Conservation (phyloP, 2,113 vertebrate species). For the Girardinichthys multiradiatus region DNA sequence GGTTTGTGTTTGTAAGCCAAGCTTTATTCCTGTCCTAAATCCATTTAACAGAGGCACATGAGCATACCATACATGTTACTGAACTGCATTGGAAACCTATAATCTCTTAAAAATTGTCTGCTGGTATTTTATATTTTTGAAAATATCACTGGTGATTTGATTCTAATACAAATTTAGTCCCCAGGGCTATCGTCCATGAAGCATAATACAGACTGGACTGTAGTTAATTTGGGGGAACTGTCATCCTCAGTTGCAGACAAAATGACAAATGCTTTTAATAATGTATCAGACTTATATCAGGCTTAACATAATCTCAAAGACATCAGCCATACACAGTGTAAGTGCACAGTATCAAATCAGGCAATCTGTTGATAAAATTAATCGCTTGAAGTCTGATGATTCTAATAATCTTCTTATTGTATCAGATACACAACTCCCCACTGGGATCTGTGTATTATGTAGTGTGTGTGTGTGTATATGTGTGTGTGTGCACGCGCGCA, state of each 20-base stretch:
- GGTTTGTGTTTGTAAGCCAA: no score
- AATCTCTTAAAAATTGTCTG: constrained; percentile 11
- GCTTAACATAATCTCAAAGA: constrained; percentile 42
- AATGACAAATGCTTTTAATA: constrained; percentile 35
- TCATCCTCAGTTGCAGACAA: constrained; percentile 5
- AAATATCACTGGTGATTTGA: constrained; percentile 10
- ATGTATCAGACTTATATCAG: constrained; percentile 31
- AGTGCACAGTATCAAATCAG: constrained; percentile 45
- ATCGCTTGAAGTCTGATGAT: constrained; percentile 55
- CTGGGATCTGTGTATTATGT: constrained; percentile 39
- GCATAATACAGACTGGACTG: background rate
- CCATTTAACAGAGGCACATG: background rate
- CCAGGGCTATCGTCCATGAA: background rate
- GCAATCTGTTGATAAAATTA: constrained; percentile 62
- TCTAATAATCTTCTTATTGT: constrained; percentile 60
- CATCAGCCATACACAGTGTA: constrained; percentile 27
- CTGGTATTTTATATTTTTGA: constrained; percentile 9
- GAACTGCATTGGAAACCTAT: background rate
- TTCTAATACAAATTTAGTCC: constrained; percentile 11
- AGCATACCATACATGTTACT: background rate
- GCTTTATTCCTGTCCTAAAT: background rate
- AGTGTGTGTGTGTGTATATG: constrained; percentile 35
- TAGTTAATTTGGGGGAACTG: constrained; percentile 11
- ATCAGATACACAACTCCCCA: constrained; percentile 39
- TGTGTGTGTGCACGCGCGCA: constrained; percentile 58